These are phyloP conservation scores for Apamea monoglypha DNA, from an alignment of 2,888 invertebrate species.

Conservation along the genomic window DNA sequence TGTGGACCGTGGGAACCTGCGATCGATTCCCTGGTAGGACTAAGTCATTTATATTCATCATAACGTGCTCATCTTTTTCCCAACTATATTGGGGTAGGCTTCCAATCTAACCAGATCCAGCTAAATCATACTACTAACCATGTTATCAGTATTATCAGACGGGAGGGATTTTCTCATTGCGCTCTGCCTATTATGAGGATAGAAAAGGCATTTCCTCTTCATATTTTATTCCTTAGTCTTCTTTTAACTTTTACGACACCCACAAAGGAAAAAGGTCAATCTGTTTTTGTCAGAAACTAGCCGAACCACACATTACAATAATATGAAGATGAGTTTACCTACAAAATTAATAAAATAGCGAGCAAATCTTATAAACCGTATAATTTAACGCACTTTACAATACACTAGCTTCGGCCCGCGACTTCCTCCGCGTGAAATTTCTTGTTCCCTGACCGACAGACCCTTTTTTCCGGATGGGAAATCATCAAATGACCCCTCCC, in stretches of 20 bases:
- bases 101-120: not conserved
- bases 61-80: not conserved
- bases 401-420: no score
- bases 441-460: no score
- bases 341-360: no score
- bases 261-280: not conserved
- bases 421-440: no score
- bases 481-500: no score
- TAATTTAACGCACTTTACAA: not conserved
- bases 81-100: not conserved
- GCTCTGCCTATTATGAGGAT: not conserved
- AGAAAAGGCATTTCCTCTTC: no score
- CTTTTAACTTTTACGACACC: not conserved
- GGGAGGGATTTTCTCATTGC: not conserved
- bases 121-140: not conserved
- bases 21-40: not conserved
- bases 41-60: no score
- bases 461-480: no score
- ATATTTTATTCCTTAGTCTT: no score
- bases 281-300: not conserved
- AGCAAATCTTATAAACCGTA: not conserved
- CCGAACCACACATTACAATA: not conserved
- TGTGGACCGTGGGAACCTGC: not conserved
- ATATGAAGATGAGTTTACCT: not conserved
- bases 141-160: not conserved